phyloP scores from a whole-genome alignment of 92 coral and sea anemone species.

The Actinernus sp. region DNA sequence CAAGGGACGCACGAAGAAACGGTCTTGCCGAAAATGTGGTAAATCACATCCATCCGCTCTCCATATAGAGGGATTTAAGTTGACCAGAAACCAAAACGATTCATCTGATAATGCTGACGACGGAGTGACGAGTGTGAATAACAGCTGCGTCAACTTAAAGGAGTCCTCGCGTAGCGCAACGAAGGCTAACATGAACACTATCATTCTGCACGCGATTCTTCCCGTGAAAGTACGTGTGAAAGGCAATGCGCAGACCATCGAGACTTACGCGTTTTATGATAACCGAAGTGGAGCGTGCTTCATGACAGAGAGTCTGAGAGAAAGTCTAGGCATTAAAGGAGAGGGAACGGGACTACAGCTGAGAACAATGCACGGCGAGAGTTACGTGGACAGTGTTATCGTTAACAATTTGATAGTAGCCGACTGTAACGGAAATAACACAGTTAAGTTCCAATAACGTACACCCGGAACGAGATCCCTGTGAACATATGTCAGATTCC shows the following conservation, averaged over 20 bases:
- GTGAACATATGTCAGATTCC: slow-evolving; percentile 48
- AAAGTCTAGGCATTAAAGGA: slow-evolving; percentile 11
- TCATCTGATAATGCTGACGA: too few species aligned
- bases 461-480: slow-evolving; percentile 54
- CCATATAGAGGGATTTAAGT: slow-evolving; percentile 59
- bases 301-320: slow-evolving; percentile 50
- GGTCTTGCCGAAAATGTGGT: slow-evolving; percentile 58
- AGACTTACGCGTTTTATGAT: slow-evolving; percentile 73
- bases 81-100: too few species aligned
- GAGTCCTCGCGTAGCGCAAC: too few species aligned
- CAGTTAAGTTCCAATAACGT: slow-evolving; percentile 33
- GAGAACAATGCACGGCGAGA: slow-evolving; percentile 69
- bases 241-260: background rate
- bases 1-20: slow-evolving; percentile 50
- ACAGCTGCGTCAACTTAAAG: too few species aligned
- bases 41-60: slow-evolving; percentile 68
- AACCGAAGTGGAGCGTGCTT: slow-evolving; percentile 73
- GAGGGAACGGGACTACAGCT: slow-evolving; percentile 11
- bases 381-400: slow-evolving; percentile 26
- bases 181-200: too few species aligned
- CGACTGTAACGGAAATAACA: slow-evolving; percentile 33
- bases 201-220: slow-evolving; percentile 39
- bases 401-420: slow-evolving; percentile 29
- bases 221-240: too few species aligned
- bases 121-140: too few species aligned